Conservation (phyloP, 2,797 vertebrate genomes). For the Gadopsis bispinosus region DNA sequence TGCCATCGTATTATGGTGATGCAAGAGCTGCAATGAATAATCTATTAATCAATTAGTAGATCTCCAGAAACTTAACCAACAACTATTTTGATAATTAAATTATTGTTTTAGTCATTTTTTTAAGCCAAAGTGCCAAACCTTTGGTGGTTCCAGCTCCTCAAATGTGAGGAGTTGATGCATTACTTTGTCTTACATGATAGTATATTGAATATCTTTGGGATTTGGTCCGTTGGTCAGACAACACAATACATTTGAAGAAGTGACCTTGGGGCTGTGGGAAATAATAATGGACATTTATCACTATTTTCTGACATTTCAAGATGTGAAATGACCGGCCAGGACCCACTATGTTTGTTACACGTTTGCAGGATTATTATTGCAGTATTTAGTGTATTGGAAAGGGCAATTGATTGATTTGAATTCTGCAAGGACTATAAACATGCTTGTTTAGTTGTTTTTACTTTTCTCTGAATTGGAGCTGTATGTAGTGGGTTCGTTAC, state of each 20-base stretch:
- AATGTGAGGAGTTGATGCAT: background rate
- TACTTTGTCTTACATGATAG: background rate
- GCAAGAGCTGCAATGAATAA: background rate
- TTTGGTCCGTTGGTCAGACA: background rate
- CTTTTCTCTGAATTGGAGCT: background rate
- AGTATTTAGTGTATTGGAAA: background rate
- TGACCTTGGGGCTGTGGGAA: background rate
- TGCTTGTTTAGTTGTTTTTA: background rate
- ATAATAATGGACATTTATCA: background rate
- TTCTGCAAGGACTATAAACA: background rate
- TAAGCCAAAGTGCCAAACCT: background rate
- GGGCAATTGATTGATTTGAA: background rate
- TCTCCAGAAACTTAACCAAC: no score
- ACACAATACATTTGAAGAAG: background rate
- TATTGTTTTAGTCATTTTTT: background rate
- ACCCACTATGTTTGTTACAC: background rate
- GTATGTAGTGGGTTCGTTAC: background rate
- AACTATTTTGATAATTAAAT: background rate
- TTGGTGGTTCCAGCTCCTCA: background rate
- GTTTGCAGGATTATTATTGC: constrained; percentile 2
- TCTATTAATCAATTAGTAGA: background rate
- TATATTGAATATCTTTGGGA: background rate
- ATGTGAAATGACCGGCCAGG: background rate
- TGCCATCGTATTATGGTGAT: background rate
- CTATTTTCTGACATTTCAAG: background rate